These are phyloP conservation scores for Pollenia griseotomentosa DNA, from an alignment of 2,888 invertebrate species.

Conservation along the genomic window DNA sequence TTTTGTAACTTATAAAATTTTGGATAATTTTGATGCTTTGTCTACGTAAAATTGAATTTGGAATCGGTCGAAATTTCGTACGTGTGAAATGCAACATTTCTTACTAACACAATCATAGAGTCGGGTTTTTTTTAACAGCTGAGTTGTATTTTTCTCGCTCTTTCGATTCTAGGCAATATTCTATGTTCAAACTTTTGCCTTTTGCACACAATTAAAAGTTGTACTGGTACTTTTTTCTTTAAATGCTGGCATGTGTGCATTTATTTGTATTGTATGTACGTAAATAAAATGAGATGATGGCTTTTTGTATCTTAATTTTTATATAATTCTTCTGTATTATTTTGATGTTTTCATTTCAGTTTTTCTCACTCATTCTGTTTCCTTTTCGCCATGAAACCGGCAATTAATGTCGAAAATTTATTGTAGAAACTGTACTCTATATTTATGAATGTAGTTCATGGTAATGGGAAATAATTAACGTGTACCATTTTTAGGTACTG, in stretches of 20 bases:
- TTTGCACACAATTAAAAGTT: not conserved
- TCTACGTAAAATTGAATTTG: no score
- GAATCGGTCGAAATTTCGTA: no score
- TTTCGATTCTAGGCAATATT: no score
- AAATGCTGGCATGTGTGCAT: not conserved
- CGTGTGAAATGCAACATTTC: no score
- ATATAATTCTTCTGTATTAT: constrained; percentile 1
- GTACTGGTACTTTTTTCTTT: not conserved
- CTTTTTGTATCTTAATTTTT: constrained; percentile 55
- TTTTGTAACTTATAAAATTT: no score
- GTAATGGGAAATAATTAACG: constrained; percentile 62
- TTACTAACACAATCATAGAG: no score
- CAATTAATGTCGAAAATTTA: constrained; percentile 69
- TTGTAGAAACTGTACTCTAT: constrained; percentile 32
- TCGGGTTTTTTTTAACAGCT: no score
- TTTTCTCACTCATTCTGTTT: constrained; percentile 26
- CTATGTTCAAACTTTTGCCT: no score
- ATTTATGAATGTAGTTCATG: constrained; percentile 44
- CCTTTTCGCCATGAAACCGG: constrained; percentile 63
- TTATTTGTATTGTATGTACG: not conserved
- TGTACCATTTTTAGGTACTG: constrained; percentile 63
- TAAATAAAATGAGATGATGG: constrained; percentile 22
- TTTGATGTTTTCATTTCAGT: constrained; percentile 49
- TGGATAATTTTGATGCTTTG: no score
- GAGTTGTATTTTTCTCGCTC: no score